Evolutionary conservation across 2,113 vertebrate genomes (phyloP), one percentile per base, ranked within the genome.

Genomic region (Choloepus hoffmanni): DNA sequence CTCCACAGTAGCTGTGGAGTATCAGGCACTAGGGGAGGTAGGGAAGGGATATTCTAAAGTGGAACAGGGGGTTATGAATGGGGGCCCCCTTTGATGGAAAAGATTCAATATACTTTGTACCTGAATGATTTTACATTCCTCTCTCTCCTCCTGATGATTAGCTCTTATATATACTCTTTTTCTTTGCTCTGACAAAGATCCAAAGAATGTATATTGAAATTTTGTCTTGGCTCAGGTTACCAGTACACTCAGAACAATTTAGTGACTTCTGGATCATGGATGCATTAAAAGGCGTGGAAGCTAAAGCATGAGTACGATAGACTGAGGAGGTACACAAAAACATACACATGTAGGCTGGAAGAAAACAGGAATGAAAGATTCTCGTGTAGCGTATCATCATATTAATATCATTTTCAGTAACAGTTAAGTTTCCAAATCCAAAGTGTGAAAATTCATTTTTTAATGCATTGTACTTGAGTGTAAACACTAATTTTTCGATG

Each of bases 391-490:
- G 88, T 96, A 92, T 45, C 9, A 83, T 85, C 62, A 90, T 91
- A 95, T 85, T 89, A 96, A 90, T 95, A 21, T 5, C 60, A 90
- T 94, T 95, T 93, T 81, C 30, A 90, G 30, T 50, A 76, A 15
- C 26, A 94, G 70, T 95, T 81, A 92, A 70, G 36, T 85, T n/a
- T 28, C 24, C 15, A 76, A 62, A 89, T 96, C 7, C 23, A 55
- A 95, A 83, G 36, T 86, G 82, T 96, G 82, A 92, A 93, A 94
- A 96, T 94, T 93, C 45, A 91, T 90, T 92, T 95, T 95, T 95
- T 95, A 95, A 95, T 95, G 36, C 85, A 53, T 48, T 85, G 33
- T 63, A 85, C 62, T 94, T 92, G 77, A 92, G 33, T 70, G 90
- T 70, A 86, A 96, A 84, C 96, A 76, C 36, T 55, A 82, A 79